A percentile compares a stretch with the other conserved stretches of the same genome.
phyloP scores from a whole-genome alignment of 2,113 vertebrate species.

The Phalacrocorax carbo region DNA sequence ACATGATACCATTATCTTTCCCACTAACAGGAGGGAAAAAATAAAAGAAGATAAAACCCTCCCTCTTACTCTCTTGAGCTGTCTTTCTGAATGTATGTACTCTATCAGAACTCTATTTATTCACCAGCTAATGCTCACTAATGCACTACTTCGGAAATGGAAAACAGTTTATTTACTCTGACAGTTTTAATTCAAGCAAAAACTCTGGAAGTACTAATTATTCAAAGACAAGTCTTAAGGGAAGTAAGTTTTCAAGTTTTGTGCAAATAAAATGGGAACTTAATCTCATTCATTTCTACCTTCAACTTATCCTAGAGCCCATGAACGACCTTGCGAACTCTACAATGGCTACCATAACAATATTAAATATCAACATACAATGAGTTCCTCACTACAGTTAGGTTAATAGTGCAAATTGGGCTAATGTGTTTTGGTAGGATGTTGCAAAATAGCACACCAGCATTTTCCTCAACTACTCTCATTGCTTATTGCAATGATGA shows the following conservation, averaged over 20 bases:
- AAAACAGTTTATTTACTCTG: neutral
- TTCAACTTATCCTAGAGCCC: neutral
- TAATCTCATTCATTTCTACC: neutral
- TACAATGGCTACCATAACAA: neutral
- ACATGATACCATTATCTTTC: neutral
- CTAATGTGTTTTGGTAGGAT: neutral
- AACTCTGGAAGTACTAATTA: neutral
- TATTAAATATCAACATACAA: neutral
- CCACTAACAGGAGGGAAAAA: neutral
- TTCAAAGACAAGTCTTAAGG: neutral
- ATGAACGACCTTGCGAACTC: neutral
- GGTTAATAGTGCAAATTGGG: neutral
- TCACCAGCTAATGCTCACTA: neutral
- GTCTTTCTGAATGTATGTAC: neutral
- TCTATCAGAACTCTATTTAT: neutral
- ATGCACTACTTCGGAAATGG: neutral
- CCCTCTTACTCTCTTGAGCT: neutral
- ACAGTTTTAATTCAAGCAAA: neutral
- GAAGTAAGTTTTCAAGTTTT: neutral
- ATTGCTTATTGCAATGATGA: neutral
- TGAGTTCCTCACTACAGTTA: neutral
- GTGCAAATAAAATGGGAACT: neutral
- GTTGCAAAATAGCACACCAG: neutral
- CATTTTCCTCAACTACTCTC: neutral
- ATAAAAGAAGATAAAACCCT: too few species aligned